phyloP scores from a whole-genome alignment of 2,113 vertebrate genomes.

The Mesitornis unicolor region DNA sequence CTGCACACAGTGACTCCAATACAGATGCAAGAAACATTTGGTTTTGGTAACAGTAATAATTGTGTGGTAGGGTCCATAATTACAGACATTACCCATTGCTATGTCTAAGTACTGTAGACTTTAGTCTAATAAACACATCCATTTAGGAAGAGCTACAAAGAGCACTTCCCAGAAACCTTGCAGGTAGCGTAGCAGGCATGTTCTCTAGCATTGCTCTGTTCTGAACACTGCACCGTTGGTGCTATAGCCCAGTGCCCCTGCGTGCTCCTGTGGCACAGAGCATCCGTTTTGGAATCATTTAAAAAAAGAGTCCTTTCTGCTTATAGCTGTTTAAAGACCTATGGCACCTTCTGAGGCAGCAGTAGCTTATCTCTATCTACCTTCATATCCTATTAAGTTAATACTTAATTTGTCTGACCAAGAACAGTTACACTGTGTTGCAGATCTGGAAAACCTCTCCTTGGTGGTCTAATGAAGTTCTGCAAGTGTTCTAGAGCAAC shows the following conservation, averaged over 20 bases:
- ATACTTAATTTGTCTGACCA: neutral
- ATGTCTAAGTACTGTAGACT: neutral
- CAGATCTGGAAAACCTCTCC: neutral
- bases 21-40: neutral
- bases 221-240: rapidly evolving
- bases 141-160: neutral
- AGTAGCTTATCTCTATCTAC: neutral
- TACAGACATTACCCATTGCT: neutral
- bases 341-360: neutral
- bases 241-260: neutral
- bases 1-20: neutral
- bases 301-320: neutral
- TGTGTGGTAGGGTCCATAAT: neutral
- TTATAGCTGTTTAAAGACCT: neutral
- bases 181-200: rapidly evolving
- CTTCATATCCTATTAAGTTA: neutral
- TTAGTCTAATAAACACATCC: neutral
- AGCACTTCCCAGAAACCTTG: neutral
- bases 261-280: rapidly evolving
- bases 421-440: neutral
- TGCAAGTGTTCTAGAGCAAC: neutral
- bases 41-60: neutral
- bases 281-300: neutral
- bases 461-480: neutral
- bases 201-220: neutral